Conservation (phyloP, 2,797 vertebrate genomes). For the Microctenopoma lineatum region DNA sequence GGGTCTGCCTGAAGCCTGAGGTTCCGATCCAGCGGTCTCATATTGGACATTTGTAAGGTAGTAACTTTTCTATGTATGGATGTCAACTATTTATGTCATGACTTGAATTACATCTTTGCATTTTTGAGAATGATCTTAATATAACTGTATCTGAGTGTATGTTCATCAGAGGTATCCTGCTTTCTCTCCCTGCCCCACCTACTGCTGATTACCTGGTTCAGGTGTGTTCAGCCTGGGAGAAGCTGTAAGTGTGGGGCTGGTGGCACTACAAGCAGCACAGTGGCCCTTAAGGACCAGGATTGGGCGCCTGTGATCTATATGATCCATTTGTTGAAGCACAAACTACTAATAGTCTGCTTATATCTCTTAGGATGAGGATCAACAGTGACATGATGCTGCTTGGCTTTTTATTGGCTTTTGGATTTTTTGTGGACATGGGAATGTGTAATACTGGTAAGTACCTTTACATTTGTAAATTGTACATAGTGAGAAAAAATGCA, state of each 20-base stretch:
- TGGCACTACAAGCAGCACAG: too few species aligned
- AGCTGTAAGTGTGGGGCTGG: too few species aligned
- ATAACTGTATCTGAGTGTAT: not conserved
- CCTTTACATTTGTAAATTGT: constrained; percentile 11
- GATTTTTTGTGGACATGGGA: constrained; percentile 62
- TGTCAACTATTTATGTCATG: not conserved
- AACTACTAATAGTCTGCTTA: constrained; percentile 14
- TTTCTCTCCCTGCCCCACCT: too few species aligned
- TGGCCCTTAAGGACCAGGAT: too few species aligned
- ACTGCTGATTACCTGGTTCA: too few species aligned
- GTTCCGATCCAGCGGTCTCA: constrained; percentile 20
- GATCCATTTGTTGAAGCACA: not conserved
- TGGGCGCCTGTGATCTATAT: not conserved
- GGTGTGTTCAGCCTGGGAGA: too few species aligned
- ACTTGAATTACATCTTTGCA: constrained; percentile 7
- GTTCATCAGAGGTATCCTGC: too few species aligned
- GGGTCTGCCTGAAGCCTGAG: constrained; percentile 39
- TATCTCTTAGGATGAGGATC: constrained; percentile 50
- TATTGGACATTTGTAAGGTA: constrained; percentile 56
- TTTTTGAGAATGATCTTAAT: not conserved
- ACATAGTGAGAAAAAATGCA: not conserved
- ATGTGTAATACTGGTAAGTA: constrained; percentile 77
- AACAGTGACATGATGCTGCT: constrained; percentile 54
- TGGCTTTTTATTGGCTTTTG: constrained; percentile 52
- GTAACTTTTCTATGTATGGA: not conserved